A percentile compares a stretch with the other conserved stretches of the same genome.
Conservation (phyloP, 2,888 invertebrate species). For the Eupithecia inturbata region DNA sequence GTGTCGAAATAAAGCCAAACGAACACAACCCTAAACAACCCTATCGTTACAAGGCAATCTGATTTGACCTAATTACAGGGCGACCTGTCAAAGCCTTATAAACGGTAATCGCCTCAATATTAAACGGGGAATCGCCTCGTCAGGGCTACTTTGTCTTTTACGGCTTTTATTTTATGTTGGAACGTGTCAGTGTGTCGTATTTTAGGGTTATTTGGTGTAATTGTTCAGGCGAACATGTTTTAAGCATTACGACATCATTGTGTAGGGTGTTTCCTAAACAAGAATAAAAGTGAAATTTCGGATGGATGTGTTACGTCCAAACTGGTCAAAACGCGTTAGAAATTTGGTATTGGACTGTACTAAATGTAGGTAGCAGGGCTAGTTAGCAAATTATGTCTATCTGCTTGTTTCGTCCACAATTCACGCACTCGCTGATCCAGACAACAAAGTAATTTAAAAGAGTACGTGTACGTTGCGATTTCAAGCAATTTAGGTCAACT, state of each 20-base stretch:
- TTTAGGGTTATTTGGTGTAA: not conserved
- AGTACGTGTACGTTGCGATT: not conserved
- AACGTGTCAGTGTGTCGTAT: not conserved
- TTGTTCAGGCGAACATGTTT: not conserved
- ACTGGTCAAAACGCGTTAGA: too few relatives aligned
- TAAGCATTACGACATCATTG: not conserved
- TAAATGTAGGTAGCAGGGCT: too few relatives aligned
- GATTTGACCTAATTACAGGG: constrained; percentile 55
- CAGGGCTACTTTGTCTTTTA: constrained; percentile 37
- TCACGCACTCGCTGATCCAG: too few relatives aligned
- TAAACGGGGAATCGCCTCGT: constrained; percentile 47
- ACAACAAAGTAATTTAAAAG: too few relatives aligned
- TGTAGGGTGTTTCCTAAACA: not conserved
- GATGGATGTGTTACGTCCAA: not conserved
- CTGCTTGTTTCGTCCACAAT: too few relatives aligned
- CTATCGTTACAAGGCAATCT: constrained; percentile 42
- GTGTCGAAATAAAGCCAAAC: constrained; percentile 32
- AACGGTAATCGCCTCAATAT: constrained; percentile 56
- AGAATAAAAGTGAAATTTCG: not conserved
- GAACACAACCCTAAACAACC: constrained; percentile 35
- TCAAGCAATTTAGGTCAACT: not conserved
- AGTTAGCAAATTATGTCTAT: too few relatives aligned
- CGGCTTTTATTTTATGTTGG: constrained; percentile 2
- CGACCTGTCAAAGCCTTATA: constrained; percentile 56
- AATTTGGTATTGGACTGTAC: too few relatives aligned